Evolutionary conservation across 1,140 invertebrate species (phyloP), one percentile per base, ranked within the genome.

Genomic region (Rhagoletis pomonella): DNA sequence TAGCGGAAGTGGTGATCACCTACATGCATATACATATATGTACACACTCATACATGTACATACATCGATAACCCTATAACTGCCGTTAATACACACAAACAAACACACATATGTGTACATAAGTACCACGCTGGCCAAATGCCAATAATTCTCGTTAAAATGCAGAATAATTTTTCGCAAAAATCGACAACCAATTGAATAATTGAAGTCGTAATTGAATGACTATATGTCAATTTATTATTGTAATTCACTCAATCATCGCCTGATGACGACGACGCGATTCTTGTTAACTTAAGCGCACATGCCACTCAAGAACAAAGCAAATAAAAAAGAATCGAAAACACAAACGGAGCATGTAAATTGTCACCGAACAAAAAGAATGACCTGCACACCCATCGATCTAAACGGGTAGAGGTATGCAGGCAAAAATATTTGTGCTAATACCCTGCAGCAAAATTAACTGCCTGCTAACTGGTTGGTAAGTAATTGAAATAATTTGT

Each of bases 1-100:
- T 92, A 91, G 91, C 91, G 91, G 91, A 92, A 92, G 91, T 92
- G 89, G 88, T 19, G 7, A 39, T 4, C n/a, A 87, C 58, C n/a
- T n/a, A n/a, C n/a, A n/a, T n/a, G 17, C 39, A 62, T 85, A 55
- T 10, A 85, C 42, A 42, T 58, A 85, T n/a, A n/a, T n/a, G 9
- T 7, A n/a, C 7, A 55, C 58, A 14, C 84, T n/a, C 19, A n/a
- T n/a, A n/a, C n/a, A n/a, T n/a, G n/a, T n/a, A n/a, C n/a, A n/a
- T n/a, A n/a, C n/a, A n/a, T n/a, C n/a, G n/a, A n/a, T n/a, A n/a
- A n/a, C 0, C 50, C 14, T 5, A 50, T 59, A 47, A 67, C 47
- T 42, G 12, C 86, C 19, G 9, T 39, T 9, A 29, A 67, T 65
- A 55, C 39, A 73, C 39, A 44, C 0, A 17, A 73, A 44, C 39